Conservation (phyloP, 2,888 invertebrate species). For the Taphrorychus bicolor region DNA sequence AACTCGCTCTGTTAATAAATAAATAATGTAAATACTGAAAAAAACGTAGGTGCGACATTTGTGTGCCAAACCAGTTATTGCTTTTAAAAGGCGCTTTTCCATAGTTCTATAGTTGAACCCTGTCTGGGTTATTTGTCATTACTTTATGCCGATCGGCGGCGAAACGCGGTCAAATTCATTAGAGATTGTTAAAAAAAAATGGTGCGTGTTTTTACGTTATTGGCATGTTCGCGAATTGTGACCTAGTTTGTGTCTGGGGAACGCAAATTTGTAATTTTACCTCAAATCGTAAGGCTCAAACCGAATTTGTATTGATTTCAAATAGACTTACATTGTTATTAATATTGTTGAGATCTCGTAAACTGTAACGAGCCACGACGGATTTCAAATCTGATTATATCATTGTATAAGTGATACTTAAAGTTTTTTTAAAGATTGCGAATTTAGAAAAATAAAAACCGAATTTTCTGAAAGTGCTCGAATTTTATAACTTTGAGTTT, state of each 20-base stretch:
- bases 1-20: conserved; percentile 22
- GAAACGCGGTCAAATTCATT: conserved; percentile 2
- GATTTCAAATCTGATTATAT: too few relatives aligned
- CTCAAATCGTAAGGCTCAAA: neutral
- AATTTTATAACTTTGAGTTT: too few relatives aligned
- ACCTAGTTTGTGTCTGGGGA: neutral
- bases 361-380: too few relatives aligned
- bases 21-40: conserved; percentile 35
- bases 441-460: too few relatives aligned
- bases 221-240: neutral
- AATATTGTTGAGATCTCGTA: too few relatives aligned
- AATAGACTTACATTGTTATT: too few relatives aligned
- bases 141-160: neutral
- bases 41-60: conserved; percentile 30
- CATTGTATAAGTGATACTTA: too few relatives aligned
- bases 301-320: too few relatives aligned
- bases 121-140: neutral
- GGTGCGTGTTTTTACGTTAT: neutral
- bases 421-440: too few relatives aligned
- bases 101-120: neutral
- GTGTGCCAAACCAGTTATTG: conserved; percentile 29
- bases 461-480: too few relatives aligned
- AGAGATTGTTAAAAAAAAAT: neutral
- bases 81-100: conserved; percentile 9
- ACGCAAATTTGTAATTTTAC: too few relatives aligned